Base-by-base conservation (phyloP, 2,888 invertebrate species). In the Dugesia japonica region DNA sequence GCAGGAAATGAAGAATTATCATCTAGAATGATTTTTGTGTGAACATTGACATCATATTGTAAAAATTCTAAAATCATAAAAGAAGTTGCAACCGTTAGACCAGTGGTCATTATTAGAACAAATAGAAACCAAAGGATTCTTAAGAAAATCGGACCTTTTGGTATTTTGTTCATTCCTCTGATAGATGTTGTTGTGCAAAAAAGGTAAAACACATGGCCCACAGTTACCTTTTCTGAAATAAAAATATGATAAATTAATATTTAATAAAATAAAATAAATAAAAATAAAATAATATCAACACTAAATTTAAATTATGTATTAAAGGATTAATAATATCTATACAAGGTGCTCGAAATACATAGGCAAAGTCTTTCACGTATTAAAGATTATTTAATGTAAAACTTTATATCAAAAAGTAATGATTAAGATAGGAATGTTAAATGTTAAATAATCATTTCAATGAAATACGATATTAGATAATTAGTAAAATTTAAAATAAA, bases 161-260 rank as follows among this genome's bases (percentile, higher is more conserved):
- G 26, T 15, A 76, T 26, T 76, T 76, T 76, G 9, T 26, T 23
- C 76, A 76, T 76, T 31, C 76, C 76, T 9, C 76, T 23, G 15
- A 76, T 76, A 23, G 76, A 74, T 20, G 28, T 74, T 23, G 75
- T 31, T 76, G 75, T n/a, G 28, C 76, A 76, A 31, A 74, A 74
- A 1, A 74, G 20, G 20, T 71, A 71, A n/a, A 26, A 20, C 13
- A 71, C 71, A 26, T 71, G 38, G 17, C 38, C 38, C 9, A 38
- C 17, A 13, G 38, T 13, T 17, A 38, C 38, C 17, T 17, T 38
- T 17, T 38, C 38, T 38, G 17, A 38, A 38, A 38, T 9, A 17
- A 38, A 38, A 38, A 38, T 9, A 38, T 38, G 9, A 38, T 13
- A 38, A 38, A 38, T 38, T n/a, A n/a, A n/a, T n/a, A n/a, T n/a